Percentiles rank a stretch among this genome's conserved stretches.
Conservation (phyloP, 2,797 vertebrate species). For the Kryptopterus vitreolus region DNA sequence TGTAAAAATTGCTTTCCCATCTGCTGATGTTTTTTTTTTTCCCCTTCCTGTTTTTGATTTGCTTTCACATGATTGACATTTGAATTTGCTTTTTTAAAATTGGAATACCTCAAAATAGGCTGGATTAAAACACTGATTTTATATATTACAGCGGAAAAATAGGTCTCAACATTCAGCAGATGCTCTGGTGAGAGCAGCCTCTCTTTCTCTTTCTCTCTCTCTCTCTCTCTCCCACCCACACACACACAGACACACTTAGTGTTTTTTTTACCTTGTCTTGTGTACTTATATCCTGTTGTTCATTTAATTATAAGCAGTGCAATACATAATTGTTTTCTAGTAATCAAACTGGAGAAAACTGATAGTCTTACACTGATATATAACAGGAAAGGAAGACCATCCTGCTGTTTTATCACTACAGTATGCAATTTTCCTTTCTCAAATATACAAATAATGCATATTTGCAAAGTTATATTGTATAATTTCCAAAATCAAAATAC, state of each 20-base stretch:
- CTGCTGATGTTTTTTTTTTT: constrained; percentile 5
- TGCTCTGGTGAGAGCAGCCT: not conserved
- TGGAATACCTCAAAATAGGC: not conserved
- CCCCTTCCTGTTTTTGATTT: constrained; percentile 14
- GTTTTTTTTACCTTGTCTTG: constrained; percentile 28
- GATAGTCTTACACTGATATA: constrained; percentile 2
- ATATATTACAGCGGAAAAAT: not conserved
- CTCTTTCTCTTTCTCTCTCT: not conserved
- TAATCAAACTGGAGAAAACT: constrained; percentile 44
- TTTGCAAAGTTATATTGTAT: no score
- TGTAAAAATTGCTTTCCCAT: constrained; percentile 12
- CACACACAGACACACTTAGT: not conserved
- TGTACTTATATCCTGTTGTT: constrained; percentile 25
- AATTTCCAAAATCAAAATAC: not conserved
- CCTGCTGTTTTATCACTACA: constrained; percentile 31
- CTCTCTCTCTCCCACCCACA: not conserved
- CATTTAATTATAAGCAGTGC: constrained; percentile 6
- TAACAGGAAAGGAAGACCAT: not conserved
- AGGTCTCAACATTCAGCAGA: not conserved
- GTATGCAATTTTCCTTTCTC: constrained; percentile 25
- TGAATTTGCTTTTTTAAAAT: constrained; percentile 10
- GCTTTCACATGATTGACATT: constrained; percentile 15
- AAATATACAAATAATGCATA: no score
- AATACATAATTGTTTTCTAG: constrained; percentile 7
- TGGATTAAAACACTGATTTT: not conserved